Conservation (phyloP, 2,888 invertebrate species). For the Eurytoma californica region DNA sequence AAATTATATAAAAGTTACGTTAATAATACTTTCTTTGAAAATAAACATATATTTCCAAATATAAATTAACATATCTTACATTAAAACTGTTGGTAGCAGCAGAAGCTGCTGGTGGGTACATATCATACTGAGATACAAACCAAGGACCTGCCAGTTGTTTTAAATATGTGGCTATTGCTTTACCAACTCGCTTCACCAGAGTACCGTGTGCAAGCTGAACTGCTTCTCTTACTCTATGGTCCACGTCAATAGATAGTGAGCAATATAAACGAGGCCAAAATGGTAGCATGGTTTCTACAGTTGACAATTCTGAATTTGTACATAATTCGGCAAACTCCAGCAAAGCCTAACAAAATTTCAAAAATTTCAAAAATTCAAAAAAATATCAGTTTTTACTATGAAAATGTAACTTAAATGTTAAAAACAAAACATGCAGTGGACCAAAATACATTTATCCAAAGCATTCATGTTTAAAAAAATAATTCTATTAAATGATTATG, state of each 20-base stretch:
- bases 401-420: neutral
- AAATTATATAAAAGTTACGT: conserved; percentile 56
- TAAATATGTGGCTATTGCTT: conserved; percentile 87
- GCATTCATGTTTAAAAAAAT: neutral
- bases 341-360: conserved; percentile 79
- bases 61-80: conserved; percentile 67
- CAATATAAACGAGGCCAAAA: conserved; percentile 90
- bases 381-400: too few species aligned
- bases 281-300: conserved; percentile 83
- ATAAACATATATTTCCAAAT: conserved; percentile 16
- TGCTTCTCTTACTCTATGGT: conserved; percentile 89
- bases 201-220: conserved; percentile 84
- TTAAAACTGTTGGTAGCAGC: conserved; percentile 83
- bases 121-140: conserved; percentile 91
- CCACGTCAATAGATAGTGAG: conserved; percentile 85
- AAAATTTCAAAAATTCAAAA: too few species aligned
- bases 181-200: conserved; percentile 82
- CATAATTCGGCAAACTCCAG: conserved; percentile 88
- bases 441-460: neutral
- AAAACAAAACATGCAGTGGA: neutral
- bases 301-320: conserved; percentile 80
- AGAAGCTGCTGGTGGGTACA: conserved; percentile 88
- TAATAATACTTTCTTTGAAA: neutral
- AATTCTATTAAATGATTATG: neutral
- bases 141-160: conserved; percentile 88